Conservation (phyloP, 2,797 vertebrate genomes). For the Acridotheres tristis region DNA sequence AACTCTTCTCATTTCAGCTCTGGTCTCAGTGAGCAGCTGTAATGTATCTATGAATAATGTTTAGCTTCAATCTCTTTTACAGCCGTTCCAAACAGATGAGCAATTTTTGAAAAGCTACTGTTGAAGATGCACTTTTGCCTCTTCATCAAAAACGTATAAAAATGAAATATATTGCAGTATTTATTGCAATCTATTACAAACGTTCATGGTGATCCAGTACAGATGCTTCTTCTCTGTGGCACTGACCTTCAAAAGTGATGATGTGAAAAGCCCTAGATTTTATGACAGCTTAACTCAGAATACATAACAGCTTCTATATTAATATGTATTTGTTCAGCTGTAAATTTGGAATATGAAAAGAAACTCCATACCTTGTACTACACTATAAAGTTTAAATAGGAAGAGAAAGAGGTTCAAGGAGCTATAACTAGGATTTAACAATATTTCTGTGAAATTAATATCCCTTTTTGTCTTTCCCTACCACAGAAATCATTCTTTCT, state of each 20-base stretch:
- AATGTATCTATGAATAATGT: constrained; percentile 73
- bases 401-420: constrained; percentile 45
- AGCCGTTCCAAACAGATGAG: constrained; percentile 71
- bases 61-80: constrained; percentile 70
- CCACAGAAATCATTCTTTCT: neutral
- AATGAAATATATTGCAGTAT: constrained; percentile 76
- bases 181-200: constrained; percentile 73
- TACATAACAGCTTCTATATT: constrained; percentile 65
- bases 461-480: constrained; percentile 8
- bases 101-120: constrained; percentile 74
- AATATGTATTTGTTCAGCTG: constrained; percentile 71
- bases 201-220: constrained; percentile 47
- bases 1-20: constrained; percentile 52
- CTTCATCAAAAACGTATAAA: constrained; percentile 79
- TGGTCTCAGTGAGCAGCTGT: constrained; percentile 36
- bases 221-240: constrained; percentile 64
- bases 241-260: constrained; percentile 77
- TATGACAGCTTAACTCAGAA: constrained; percentile 74
- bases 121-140: constrained; percentile 75
- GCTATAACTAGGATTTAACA: constrained; percentile 36
- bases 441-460: constrained; percentile 50
- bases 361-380: constrained; percentile 33
- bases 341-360: constrained; percentile 71
- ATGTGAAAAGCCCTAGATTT: constrained; percentile 71
- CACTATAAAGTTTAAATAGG: constrained; percentile 66